Evolutionary conservation across 2,113 vertebrate species (phyloP), one percentile per base, ranked within the genome.

Genomic region (Myiagra hebetior): DNA sequence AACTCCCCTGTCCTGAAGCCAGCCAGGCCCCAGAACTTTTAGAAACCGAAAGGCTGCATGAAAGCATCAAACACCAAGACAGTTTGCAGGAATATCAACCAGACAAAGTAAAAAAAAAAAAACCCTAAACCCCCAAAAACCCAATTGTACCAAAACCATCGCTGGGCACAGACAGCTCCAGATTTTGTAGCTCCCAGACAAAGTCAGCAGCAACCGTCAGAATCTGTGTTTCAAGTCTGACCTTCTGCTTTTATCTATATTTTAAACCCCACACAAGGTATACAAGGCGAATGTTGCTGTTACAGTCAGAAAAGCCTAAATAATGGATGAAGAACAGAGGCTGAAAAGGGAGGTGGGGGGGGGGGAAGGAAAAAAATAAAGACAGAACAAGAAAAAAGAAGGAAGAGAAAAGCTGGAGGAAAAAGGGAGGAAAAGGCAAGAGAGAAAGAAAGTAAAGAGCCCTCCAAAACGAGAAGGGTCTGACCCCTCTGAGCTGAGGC

Each of bases 221-320:
- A 93, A 95, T 95, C 91, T 50, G 93, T 98, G 98, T 99, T 99
- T 99, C 98, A 99, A 99, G 98, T 98, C 97, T 94, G 93, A 98
- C 98, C 98, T 99, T 98, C 98, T 98, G 98, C 99, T 99, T 99
- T 99, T 99, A 99, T 99, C 99, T 99, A 99, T 99, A 99, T 99
- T 99, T 99, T 98, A 99, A 99, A 98, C 98, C 98, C 98, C 98
- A 99, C 98, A 99, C 98, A 98, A 99, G 98, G 98, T 99, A 98
- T 98, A 98, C 98, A 99, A 98, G 98, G 97, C 98, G 98, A 98
- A 94, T 94, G 95, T 97, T 98, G 97, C 99, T 99, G 98, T 99
- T 99, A 98, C 98, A 98, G 98, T 98, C 98, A 98, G 97, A 94
- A 94, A 60, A 87, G 57, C 94, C 97, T 99, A 98, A 98, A 99